A percentile compares a stretch with the other conserved stretches of the same genome.
phyloP scores from a whole-genome alignment of 1,140 invertebrate species.

The Magallana angulata region DNA sequence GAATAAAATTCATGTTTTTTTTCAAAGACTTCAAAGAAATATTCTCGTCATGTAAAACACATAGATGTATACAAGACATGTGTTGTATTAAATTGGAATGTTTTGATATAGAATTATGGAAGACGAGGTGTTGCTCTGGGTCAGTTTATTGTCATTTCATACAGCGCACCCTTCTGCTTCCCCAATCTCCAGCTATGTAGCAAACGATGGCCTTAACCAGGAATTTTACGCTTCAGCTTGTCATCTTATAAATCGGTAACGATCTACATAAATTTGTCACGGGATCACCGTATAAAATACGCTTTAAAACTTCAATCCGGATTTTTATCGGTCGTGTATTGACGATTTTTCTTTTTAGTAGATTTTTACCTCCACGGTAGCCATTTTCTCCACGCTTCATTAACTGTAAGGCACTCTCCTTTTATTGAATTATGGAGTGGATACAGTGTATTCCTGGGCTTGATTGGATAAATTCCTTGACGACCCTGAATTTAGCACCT shows the following conservation, averaged over 20 bases:
- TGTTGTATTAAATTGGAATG: not conserved
- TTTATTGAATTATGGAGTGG: slow-evolving; percentile 31
- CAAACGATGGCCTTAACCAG: slow-evolving; percentile 7
- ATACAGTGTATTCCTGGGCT: slow-evolving; percentile 12
- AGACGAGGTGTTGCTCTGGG: not conserved
- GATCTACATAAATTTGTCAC: slow-evolving; percentile 21
- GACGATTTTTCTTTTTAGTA: slow-evolving; percentile 15
- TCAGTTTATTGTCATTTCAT: slow-evolving; percentile 18
- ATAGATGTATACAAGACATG: not conserved
- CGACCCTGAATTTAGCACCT: not conserved
- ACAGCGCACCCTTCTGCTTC: not conserved
- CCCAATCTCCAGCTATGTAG: slow-evolving; percentile 10
- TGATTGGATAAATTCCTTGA: slow-evolving; percentile 21
- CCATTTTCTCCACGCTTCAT: slow-evolving; percentile 27
- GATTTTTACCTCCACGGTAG: slow-evolving; percentile 26
- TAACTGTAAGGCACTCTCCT: not conserved
- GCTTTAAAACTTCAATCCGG: slow-evolving; percentile 25
- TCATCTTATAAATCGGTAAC: slow-evolving; percentile 28
- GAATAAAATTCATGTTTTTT: not conserved
- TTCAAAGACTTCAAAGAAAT: not conserved
- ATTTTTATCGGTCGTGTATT: slow-evolving; percentile 29
- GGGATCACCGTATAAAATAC: not conserved
- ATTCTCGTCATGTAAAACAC: not conserved
- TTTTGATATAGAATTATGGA: slow-evolving; percentile 11
- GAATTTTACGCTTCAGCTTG: slow-evolving; percentile 21